These are phyloP conservation scores for Clarias batrachus DNA, from an alignment of 2,113 vertebrate species.

Conservation along the genomic window DNA sequence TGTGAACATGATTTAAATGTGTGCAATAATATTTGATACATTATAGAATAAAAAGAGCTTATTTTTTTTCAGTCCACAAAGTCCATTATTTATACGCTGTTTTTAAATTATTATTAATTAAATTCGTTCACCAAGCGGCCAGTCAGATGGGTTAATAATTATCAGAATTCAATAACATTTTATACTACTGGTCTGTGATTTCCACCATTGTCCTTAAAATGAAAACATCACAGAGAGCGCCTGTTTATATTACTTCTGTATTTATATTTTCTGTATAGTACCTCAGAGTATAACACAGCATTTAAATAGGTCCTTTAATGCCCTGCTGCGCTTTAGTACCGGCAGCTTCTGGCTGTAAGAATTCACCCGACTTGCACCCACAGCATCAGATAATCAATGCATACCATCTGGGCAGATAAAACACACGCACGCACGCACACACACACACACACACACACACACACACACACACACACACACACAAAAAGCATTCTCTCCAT, in stretches of 20 bases:
- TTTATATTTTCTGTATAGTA: background rate
- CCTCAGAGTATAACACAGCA: background rate
- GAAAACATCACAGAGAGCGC: background rate
- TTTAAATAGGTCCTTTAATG: conserved; percentile 12
- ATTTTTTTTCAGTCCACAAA: background rate
- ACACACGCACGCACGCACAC: conserved; percentile 25
- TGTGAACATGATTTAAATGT: background rate
- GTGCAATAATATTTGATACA: background rate
- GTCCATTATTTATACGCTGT: background rate
- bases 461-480: conserved; percentile 18
- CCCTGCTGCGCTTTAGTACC: background rate
- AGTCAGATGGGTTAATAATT: background rate
- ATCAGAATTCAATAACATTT: background rate
- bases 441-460: conserved; percentile 23
- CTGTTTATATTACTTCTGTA: background rate
- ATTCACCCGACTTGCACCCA: conserved; percentile 18
- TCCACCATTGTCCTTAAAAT: background rate
- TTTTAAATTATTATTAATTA: background rate
- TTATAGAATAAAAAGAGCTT: background rate
- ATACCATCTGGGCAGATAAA: conserved; percentile 19
- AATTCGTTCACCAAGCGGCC: background rate
- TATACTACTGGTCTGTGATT: background rate
- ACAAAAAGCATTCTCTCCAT: conserved; percentile 36
- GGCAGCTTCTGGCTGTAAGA: background rate
- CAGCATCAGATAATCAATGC: conserved; percentile 14